Percentiles rank a stretch among this genome's conserved stretches.
Conservation (phyloP, 1,140 invertebrate genomes). For the Zeugodacus cucurbitae region DNA sequence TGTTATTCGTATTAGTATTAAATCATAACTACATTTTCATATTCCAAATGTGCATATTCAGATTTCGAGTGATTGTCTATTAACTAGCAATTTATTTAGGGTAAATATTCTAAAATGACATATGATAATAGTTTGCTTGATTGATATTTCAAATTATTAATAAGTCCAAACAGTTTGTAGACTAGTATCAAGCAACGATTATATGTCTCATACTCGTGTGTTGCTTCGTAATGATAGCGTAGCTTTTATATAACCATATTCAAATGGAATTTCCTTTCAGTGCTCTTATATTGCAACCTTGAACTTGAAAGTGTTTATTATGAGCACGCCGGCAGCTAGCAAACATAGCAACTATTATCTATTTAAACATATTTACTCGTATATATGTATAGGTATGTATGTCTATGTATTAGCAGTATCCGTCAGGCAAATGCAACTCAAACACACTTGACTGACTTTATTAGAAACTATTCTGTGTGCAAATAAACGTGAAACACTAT, state of each 20-base stretch:
- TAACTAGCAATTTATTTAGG: too few relatives aligned
- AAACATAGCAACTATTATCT: background rate
- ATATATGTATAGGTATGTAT: background rate
- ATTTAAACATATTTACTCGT: background rate
- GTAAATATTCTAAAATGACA: too few relatives aligned
- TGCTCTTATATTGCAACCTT: background rate
- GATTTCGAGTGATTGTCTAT: too few relatives aligned
- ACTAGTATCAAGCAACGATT: background rate
- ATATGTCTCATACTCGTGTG: background rate
- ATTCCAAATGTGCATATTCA: too few relatives aligned
- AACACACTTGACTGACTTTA: constrained; percentile 14
- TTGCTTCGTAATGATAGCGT: background rate
- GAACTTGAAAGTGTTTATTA: constrained; percentile 25
- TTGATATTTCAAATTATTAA: too few relatives aligned
- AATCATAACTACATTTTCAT: too few relatives aligned
- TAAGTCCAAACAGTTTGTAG: too few relatives aligned
- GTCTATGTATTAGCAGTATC: background rate
- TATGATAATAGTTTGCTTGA: too few relatives aligned
- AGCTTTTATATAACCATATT: background rate
- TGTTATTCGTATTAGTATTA: too few relatives aligned
- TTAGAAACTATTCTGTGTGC: background rate
- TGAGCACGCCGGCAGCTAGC: background rate
- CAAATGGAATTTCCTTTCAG: background rate
- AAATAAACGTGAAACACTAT: background rate
- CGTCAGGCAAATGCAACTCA: background rate